A percentile compares a stretch with the other conserved stretches of the same genome.
phyloP scores from a whole-genome alignment of 1,140 invertebrate genomes.

The Zaprionus inermis region DNA sequence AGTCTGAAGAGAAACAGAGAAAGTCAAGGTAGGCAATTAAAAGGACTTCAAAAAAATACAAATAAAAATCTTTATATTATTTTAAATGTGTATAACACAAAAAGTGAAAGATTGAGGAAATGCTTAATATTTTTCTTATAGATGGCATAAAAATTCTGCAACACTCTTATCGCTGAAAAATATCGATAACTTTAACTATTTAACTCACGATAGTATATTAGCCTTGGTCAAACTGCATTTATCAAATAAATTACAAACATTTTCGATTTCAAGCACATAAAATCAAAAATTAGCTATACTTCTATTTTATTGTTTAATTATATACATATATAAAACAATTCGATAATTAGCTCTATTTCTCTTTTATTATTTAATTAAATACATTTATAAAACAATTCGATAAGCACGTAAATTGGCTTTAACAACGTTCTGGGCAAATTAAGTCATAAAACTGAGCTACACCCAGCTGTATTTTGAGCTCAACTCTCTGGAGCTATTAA shows the following conservation, averaged over 20 bases:
- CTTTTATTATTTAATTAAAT: background rate
- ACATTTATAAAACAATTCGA: background rate
- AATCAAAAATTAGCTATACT: background rate
- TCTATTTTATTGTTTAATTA: background rate
- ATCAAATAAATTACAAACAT: background rate
- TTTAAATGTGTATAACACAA: too few species aligned
- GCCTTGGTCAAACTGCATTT: background rate
- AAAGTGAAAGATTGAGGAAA: too few species aligned
- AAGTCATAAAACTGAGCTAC: background rate
- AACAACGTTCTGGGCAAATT: background rate
- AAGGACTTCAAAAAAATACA: background rate
- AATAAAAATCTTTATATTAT: too few species aligned
- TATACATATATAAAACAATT: background rate
- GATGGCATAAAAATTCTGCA: background rate
- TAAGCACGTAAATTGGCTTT: background rate
- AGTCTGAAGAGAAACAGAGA: background rate
- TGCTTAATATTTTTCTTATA: too few species aligned
- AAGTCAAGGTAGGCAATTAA: background rate
- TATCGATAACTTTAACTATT: background rate
- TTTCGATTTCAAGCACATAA: background rate
- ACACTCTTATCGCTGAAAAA: background rate
- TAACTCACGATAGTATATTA: background rate
- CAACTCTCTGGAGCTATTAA: constrained; percentile 11
- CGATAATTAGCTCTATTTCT: background rate
- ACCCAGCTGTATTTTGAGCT: background rate